Conservation (phyloP, 2,888 invertebrate species). For the Cecidostiba fungosa region DNA sequence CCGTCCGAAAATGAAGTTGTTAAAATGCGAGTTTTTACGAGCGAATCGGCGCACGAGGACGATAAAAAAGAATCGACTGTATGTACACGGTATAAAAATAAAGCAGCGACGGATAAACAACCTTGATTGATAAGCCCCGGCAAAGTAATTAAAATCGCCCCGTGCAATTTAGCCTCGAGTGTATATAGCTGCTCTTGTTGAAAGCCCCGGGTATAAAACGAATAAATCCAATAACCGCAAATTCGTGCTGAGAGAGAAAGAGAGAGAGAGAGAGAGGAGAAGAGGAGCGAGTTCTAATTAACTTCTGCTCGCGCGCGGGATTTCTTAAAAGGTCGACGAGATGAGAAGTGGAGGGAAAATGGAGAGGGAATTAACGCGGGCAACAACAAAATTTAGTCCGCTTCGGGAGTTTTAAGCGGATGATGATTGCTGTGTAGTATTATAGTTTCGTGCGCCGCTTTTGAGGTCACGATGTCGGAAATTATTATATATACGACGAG, state of each 20-base stretch:
- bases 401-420: background rate
- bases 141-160: constrained; percentile 55
- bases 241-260: constrained; percentile 42
- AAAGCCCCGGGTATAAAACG: constrained; percentile 17
- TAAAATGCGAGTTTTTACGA: background rate
- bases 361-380: constrained; percentile 32
- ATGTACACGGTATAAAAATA: background rate
- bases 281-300: constrained; percentile 54
- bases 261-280: background rate
- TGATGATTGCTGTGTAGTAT: background rate
- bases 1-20: background rate
- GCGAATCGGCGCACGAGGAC: constrained; percentile 5
- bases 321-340: constrained; percentile 54
- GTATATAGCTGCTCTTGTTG: constrained; percentile 17
- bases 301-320: constrained; percentile 55
- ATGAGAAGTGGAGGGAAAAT: constrained; percentile 19
- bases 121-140: constrained; percentile 49
- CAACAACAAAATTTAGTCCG: constrained; percentile 31
- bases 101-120: background rate
- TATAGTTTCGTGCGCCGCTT: background rate
- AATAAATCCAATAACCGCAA: constrained; percentile 61
- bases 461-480: background rate
- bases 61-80: constrained; percentile 6
- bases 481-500: background rate
- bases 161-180: constrained; percentile 48